Base-by-base conservation (phyloP, 2,797 vertebrate genomes). In the Lagocephalus sceleratus region DNA sequence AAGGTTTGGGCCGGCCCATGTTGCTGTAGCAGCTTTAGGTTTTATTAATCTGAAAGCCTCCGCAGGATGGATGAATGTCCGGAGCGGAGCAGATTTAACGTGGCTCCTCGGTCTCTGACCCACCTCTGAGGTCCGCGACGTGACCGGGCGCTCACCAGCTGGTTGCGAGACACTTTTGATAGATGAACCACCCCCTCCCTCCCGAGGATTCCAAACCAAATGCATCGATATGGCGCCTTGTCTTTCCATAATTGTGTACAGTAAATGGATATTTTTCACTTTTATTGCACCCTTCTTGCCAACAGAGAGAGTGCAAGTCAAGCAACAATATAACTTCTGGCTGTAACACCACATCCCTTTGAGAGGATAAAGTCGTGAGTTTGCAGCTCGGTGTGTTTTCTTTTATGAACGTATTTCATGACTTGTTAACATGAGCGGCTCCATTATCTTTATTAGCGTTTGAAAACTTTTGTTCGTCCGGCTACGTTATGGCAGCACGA, bases 11-110 rank as follows among this genome's bases (percentile, higher is more conserved):
- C 81, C 71, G 47, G 70, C 80, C 75, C 47, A 66, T 56, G 54
- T 70, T 54, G 50, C 78, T 78, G 79, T 63, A 51, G 51, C 68
- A 50, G 72, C 59, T 81, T 79, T 62, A 50, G 70, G 54, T 73
- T 70, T 82, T 83, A 87, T 85, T 89, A 80, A 88, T 87, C 79
- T 82, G 64, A 84, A 81, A 76, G 68, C 70, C 60, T 47, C 70
- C 66, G 68, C 76, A 84, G 78, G 82, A 83, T 51, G 70, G 72
- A 84, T 75, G 67, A 73, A 73, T 64, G 68, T 79, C 60, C 54
- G 47, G 63, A 55, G 42, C 64, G 63, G 48, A 55, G 42, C 71
- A n/a, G n/a, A n/a, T 69, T 40, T 16, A 40, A 40, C 26, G 32
- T 46, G 51, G 32, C 54, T 66, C 72, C 59, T 63, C 20, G 7